These are phyloP conservation scores for Diarsia rubi DNA, from an alignment of 2,888 invertebrate genomes.

Conservation along the genomic window DNA sequence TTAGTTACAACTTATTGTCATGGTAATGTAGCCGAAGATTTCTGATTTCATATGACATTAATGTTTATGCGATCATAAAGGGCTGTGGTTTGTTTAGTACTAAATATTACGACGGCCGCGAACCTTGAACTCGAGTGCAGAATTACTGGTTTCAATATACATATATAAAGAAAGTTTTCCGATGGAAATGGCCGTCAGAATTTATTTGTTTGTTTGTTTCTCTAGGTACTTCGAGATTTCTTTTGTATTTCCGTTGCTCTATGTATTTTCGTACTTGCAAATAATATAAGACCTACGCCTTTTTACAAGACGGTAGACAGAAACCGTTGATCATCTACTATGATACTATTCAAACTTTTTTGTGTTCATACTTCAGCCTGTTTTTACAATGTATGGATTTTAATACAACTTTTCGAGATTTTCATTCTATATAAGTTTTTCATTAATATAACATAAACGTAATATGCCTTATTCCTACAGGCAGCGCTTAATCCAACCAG, in stretches of 20 bases:
- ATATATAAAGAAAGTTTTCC: constrained; percentile 24
- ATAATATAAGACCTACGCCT: background rate
- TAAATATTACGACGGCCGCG: constrained; percentile 46
- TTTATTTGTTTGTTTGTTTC: constrained; percentile 34
- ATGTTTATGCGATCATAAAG: constrained; percentile 60
- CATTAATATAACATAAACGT: background rate
- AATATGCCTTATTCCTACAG: background rate
- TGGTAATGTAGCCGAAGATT: constrained; percentile 66
- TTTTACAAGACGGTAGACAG: background rate
- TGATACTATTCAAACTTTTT: background rate
- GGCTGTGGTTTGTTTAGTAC: constrained; percentile 61
- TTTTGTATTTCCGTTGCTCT: background rate
- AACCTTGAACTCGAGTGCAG: constrained; percentile 48
- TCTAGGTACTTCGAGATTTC: background rate
- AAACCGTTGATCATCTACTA: background rate
- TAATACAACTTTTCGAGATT: background rate
- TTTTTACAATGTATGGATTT: background rate
- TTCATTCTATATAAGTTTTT: background rate
- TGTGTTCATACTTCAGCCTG: background rate
- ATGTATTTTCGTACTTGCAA: background rate
- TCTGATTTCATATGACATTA: constrained; percentile 59
- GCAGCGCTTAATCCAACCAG: constrained; percentile 22
- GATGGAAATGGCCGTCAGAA: constrained; percentile 24
- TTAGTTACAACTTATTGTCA: constrained; percentile 73
- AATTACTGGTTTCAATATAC: constrained; percentile 35